phyloP scores from a whole-genome alignment of 1,140 invertebrate genomes.

The Eulimnadia texana region DNA sequence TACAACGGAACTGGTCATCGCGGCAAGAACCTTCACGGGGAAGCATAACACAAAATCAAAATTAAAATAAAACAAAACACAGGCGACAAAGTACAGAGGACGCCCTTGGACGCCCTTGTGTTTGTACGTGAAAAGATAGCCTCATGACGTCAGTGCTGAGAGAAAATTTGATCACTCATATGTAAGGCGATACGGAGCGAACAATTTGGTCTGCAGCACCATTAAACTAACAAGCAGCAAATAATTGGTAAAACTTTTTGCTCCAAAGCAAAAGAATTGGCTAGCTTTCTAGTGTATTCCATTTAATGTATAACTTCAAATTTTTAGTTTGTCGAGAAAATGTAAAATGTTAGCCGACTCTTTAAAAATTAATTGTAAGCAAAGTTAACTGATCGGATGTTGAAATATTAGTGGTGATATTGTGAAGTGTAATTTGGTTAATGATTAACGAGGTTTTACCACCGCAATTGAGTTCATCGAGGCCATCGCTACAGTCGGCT shows the following conservation, averaged over 20 bases:
- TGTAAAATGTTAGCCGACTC: no score
- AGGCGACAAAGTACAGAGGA: neutral
- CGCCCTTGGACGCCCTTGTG: no score
- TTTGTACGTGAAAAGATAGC: no score
- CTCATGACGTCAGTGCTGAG: neutral
- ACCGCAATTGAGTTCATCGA: conserved; percentile 26
- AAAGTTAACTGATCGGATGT: no score
- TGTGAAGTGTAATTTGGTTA: neutral
- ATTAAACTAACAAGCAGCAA: neutral
- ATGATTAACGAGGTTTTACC: conserved; percentile 10
- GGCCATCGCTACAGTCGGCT: conserved; percentile 30
- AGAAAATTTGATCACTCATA: neutral
- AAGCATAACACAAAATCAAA: neutral
- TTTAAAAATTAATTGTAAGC: no score
- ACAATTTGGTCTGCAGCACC: neutral
- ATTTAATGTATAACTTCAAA: no score
- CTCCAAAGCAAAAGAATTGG: neutral
- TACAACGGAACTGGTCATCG: conserved; percentile 33
- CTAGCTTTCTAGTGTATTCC: no score
- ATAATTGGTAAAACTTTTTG: neutral
- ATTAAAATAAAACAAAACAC: neutral
- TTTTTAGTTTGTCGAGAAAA: no score
- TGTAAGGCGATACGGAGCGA: neutral
- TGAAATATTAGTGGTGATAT: no score
- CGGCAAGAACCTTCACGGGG: neutral